Evolutionary conservation across 2,888 invertebrate genomes (phyloP).

Genomic region (Drosophila phalerata): DNA sequence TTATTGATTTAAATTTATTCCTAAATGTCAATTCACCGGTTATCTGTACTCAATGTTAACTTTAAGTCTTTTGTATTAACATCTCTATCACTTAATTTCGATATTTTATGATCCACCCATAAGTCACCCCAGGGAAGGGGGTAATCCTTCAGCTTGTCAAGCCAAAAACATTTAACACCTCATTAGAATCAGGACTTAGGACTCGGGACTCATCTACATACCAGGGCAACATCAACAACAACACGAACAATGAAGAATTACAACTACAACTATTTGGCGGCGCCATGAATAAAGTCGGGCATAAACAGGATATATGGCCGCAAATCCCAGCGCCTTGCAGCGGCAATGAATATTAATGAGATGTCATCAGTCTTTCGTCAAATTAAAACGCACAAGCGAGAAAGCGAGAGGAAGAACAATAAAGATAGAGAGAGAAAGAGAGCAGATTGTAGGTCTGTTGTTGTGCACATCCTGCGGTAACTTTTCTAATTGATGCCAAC

Average conservation of each 20-base stretch:
- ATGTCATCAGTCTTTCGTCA: slow-evolving; percentile 85
- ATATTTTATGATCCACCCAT: slow-evolving; percentile 7
- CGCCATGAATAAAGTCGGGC: slow-evolving; percentile 66
- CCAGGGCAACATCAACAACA: slow-evolving; percentile 22
- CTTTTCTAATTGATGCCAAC: slow-evolving; percentile 84
- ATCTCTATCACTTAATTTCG: slow-evolving; percentile 22
- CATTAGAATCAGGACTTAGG: slow-evolving; percentile 57
- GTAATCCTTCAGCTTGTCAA: slow-evolving; percentile 14
- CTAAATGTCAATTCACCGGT: not conserved
- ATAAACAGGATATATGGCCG: slow-evolving; percentile 75
- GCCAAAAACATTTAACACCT: slow-evolving; percentile 64
- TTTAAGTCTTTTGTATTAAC: not conserved
- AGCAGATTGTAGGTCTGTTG: slow-evolving; percentile 14
- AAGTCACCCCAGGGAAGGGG: slow-evolving; percentile 2
- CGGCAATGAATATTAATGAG: slow-evolving; percentile 86
- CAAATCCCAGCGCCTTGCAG: slow-evolving; percentile 75
- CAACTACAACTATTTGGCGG: slow-evolving; percentile 47
- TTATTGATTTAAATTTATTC: not conserved
- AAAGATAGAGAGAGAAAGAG: slow-evolving; percentile 12
- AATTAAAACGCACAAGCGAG: slow-evolving; percentile 80
- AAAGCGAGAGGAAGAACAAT: slow-evolving; percentile 44
- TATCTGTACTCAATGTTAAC: not conserved
- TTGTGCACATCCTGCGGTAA: slow-evolving; percentile 77
- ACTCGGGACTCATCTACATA: slow-evolving; percentile 34
- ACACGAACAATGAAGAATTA: slow-evolving; percentile 1